Evolutionary conservation across 1,140 invertebrate genomes (phyloP), one percentile per base, ranked within the genome.

Genomic region (Theocolax elegans): DNA sequence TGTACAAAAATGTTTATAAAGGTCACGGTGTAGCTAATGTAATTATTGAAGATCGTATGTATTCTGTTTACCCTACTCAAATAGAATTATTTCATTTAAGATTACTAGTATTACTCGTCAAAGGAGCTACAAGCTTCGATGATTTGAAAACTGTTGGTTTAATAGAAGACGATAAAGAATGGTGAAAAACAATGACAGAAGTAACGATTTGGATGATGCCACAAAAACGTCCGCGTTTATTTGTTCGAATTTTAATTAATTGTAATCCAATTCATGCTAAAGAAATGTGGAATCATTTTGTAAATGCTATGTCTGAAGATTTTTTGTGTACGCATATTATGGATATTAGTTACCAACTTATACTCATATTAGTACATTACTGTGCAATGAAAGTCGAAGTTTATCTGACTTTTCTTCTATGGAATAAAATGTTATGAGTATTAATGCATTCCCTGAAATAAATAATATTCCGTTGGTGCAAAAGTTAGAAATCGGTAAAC

Each of bases 31-130:
- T 65, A 9, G 72, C 67, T 17, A 23, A 53, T 25, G 49, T 67
- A 17, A 35, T 62, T 23, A 54, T 73, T 8, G 42, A 46, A 15
- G 60, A 68, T 60, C 21, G 62, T 27, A 64, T 64, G 62, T 48
- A 64, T 31, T 64, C 62, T 1, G 31, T 64, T 25, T 49, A 25
- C 19, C 63, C 48, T 25, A 53, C 46, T 7, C 27, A 54, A 38
- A 15, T 51, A 29, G 79, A 80, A 75, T 66, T 78, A 10, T 85
- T 70, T 67, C 75, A 75, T 72, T 58, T 85, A 25, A 48, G 78
- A 23, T 6, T 85, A 48, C 49, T 85, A 15, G 65, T 85, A 8
- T 53, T 74, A 29, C 53, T 77, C n/a, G 44, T 64, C 38, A 49
- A 25, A 49, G 62, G 62, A 9, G 64, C 64, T 40, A 56, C 23